Base-by-base conservation (phyloP, 2,797 vertebrate genomes). In the Sebastes miniatus region DNA sequence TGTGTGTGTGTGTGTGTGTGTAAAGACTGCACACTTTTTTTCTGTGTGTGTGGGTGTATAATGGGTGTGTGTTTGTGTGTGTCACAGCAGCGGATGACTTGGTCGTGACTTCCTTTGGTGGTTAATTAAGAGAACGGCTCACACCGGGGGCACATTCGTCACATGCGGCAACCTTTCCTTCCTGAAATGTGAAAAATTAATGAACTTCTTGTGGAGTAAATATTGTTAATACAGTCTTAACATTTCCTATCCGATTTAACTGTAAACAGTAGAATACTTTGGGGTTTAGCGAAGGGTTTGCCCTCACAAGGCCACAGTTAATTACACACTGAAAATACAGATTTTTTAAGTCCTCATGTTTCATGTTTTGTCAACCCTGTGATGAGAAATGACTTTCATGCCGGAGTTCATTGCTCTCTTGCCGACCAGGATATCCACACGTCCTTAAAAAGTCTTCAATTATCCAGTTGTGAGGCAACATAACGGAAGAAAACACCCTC, bases 51-150 rank as follows among this genome's bases (percentile, higher is more conserved):
- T 59, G 63, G 54, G 61, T 67, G 43, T 70, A 50, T 69, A 22
- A 22, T 24, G 54, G 22, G 54, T 57, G 54, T 57, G 25, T 66
- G 25, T 69, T 39, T 1, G 11, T 5, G 80, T 69, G 80, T 62
- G 43, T 68, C 56, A 52, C 83, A 69, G 72, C 50, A 27, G 73
- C 18, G 1, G 73, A 73, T 84, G 63, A 87, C 72, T 76, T 4
- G 14, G 57, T 32, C 20, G 14, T 66, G 81, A 83, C 83, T 81
- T 83, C 64, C 25, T 84, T 18, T 4, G 16, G 61, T 47, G 77
- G 71, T 70, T 89, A 87, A 90, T 88, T 87, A 88, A 71, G 29
- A 14, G 59, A 64, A 22, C 52, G 27, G 61, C 61, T 87, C 69
- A 25, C 76, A 58, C 61, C 4, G 4, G 73, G 47, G 68, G 69